Conservation (phyloP, 2,888 invertebrate genomes). For the Nesidiocoris tenuis region DNA sequence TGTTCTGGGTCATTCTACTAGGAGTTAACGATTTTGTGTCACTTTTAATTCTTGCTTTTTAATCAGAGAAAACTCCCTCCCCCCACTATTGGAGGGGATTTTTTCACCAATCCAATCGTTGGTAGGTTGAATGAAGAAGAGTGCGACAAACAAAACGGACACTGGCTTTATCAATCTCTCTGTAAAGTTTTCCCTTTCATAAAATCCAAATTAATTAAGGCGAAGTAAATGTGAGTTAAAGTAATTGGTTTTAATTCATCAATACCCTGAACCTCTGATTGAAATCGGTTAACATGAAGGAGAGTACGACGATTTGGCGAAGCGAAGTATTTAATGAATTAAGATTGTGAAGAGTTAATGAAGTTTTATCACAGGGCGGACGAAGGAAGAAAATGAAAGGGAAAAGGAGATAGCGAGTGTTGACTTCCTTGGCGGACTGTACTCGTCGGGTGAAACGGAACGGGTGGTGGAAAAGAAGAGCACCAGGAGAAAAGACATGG, state of each 20-base stretch:
- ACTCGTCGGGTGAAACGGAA: constrained; percentile 27
- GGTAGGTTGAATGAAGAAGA: no score
- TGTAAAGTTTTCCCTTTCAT: constrained; percentile 5
- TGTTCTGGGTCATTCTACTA: no score
- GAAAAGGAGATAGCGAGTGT: not conserved
- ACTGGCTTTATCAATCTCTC: not conserved
- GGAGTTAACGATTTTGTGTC: no score
- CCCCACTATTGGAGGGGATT: no score
- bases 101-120: no score
- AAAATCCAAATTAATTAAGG: constrained; percentile 26
- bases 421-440: constrained; percentile 40
- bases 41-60: no score
- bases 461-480: not conserved
- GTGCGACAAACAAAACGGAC: no score
- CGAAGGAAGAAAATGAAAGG: not conserved
- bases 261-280: constrained; percentile 35
- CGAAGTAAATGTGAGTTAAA: constrained; percentile 34
- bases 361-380: constrained; percentile 25
- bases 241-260: constrained; percentile 39
- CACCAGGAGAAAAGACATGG: constrained; percentile 45
- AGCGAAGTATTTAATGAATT: constrained; percentile 40
- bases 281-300: constrained; percentile 18
- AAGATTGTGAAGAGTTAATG: constrained; percentile 40
- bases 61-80: no score
- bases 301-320: constrained; percentile 11